phyloP scores from a whole-genome alignment of 2,113 vertebrate species.

The Proteles cristata region DNA sequence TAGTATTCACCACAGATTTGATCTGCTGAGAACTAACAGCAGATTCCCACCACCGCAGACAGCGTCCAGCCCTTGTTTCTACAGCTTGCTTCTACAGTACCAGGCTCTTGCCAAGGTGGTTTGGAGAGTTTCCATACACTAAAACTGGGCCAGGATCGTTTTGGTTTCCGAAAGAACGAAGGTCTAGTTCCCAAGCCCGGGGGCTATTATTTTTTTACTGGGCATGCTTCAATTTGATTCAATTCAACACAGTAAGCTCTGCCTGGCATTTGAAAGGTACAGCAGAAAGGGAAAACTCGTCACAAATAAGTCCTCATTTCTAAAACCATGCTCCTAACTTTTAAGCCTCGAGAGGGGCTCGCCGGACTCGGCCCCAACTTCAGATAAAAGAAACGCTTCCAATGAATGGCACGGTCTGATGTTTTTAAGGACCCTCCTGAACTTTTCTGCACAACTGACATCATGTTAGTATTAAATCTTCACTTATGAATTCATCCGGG shows the following conservation, averaged over 20 bases:
- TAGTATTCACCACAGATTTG: background rate
- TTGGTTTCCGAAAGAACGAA: slow-evolving; percentile 66
- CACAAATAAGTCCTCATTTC: slow-evolving; percentile 58
- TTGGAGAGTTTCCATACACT: slow-evolving; percentile 68
- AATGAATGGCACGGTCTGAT: slow-evolving; percentile 23
- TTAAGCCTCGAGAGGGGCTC: slow-evolving; percentile 38
- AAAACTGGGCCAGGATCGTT: slow-evolving; percentile 61
- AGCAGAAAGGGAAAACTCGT: slow-evolving; percentile 43
- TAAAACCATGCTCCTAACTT: slow-evolving; percentile 43
- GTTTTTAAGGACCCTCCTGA: slow-evolving; percentile 27
- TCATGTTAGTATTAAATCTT: slow-evolving; percentile 49
- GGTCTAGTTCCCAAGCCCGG: slow-evolving; percentile 57
- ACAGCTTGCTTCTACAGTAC: slow-evolving; percentile 50
- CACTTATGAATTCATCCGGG: slow-evolving; percentile 36
- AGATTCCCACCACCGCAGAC: background rate
- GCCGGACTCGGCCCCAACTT: background rate
- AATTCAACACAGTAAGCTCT: slow-evolving; percentile 44
- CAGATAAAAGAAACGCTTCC: slow-evolving; percentile 52
- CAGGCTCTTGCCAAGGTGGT: slow-evolving; percentile 58
- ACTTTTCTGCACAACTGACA: slow-evolving; percentile 35
- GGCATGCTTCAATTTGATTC: slow-evolving; percentile 45
- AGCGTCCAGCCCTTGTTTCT: background rate
- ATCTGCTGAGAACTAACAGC: slow-evolving; percentile 56
- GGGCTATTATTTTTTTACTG: slow-evolving; percentile 48
- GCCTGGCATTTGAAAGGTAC: background rate